These are phyloP conservation scores for Merodon equestris DNA, from an alignment of 2,888 invertebrate genomes.

Conservation along the genomic window DNA sequence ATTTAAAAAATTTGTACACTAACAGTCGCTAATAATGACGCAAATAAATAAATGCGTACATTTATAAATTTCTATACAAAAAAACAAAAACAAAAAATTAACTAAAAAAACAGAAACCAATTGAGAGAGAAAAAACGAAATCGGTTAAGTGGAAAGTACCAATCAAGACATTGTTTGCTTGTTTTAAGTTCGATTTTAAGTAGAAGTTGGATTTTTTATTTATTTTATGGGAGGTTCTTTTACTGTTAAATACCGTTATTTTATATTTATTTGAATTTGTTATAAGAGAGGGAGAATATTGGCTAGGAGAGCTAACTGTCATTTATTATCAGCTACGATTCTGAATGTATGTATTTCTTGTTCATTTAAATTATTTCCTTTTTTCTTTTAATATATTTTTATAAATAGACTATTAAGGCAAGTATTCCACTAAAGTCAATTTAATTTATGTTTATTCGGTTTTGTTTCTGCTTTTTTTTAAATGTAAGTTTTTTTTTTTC, in stretches of 20 bases:
- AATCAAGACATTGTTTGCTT: constrained; percentile 39
- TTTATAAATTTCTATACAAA: constrained; percentile 58
- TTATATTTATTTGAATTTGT: constrained; percentile 48
- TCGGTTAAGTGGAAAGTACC: constrained; percentile 35
- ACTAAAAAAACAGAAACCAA: constrained; percentile 3
- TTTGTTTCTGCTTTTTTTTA: constrained; percentile 18
- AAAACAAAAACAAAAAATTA: constrained; percentile 22
- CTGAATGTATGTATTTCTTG: constrained; percentile 60
- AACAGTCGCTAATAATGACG: constrained; percentile 69
- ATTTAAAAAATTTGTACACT: constrained; percentile 68
- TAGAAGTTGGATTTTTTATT: constrained; percentile 32
- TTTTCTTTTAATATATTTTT: constrained; percentile 63
- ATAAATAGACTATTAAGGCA: constrained; percentile 71
- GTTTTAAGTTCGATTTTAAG: constrained; percentile 63
- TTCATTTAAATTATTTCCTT: constrained; percentile 46
- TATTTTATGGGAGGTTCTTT: constrained; percentile 41
- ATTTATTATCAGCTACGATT: constrained; percentile 60
- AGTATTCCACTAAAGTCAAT: constrained; percentile 70
- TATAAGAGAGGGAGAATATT: constrained; percentile 65
- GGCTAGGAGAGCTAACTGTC: constrained; percentile 66
- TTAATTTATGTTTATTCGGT: constrained; percentile 63
- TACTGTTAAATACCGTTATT: neutral
- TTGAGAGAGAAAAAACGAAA: constrained; percentile 34
- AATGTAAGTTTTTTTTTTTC: no score
- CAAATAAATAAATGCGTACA: constrained; percentile 68